Evolutionary conservation across 2,888 invertebrate species (phyloP), one percentile per base, ranked within the genome.

Genomic region (Tipula vernalis): DNA sequence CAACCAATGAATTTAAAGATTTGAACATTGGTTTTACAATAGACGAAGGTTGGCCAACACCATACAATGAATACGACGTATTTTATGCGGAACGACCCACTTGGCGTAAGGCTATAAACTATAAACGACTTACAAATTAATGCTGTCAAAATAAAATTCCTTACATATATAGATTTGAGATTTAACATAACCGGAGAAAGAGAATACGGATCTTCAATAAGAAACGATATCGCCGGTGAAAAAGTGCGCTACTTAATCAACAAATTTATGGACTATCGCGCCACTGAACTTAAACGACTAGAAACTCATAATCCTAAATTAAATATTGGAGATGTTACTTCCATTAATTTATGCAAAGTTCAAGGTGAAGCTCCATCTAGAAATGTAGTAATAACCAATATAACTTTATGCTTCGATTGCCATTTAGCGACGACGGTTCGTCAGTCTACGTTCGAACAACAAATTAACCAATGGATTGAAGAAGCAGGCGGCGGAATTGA

Each of bases 41-140:
- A 86, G 97, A 97, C 89, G 97, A 97, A 91, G 96, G 97, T 41
- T 94, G 96, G 91, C 95, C 96, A 0, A 95, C 93, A 89, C 93
- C 94, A 0, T 93, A 92, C 86, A 94, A 96, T 18, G 93, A 93
- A 47, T 96, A 93, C 89, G 91, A 93, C 5, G 91, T 94, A 3
- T 95, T 93, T 88, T 91, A 94, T 88, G 95, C 94, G 0, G 95
- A 96, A 89, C 93, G 96, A 88, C 93, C 93, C 36, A 92, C 94
- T 13, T 95, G 95, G 94, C 95, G 95, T 95, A 91, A 93, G 94
- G 85, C n/a, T n/a, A n/a, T n/a, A n/a, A n/a, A 6, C 41, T 12
- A n/a, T 13, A 18, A 86, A 5, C 5, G 5, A 39, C 36, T 36
- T 42, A 10, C 36, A 39, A 39, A 39, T 86, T n/a, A 36, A 5